Evolutionary conservation across 2,888 invertebrate species (phyloP), one percentile per base, ranked within the genome.

Genomic region (Axea sp.): DNA sequence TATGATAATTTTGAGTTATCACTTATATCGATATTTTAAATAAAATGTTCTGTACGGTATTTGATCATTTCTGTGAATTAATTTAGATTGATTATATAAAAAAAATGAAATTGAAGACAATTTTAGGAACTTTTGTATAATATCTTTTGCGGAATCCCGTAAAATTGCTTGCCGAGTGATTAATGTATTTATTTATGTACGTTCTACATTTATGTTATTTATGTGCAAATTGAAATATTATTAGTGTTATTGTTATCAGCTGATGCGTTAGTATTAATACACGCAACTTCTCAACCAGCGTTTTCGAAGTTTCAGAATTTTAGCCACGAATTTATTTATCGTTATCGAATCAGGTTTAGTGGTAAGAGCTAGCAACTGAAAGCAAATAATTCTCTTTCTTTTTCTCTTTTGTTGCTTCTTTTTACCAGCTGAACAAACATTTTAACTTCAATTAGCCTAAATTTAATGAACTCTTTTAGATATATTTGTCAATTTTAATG

Each of bases 161-260:
- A 17, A 4, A 35, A 24, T 37, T 22, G 15, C 28, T 39, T 30
- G 47, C 37, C 49, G 39, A 49, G 30, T 9, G 30, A 39, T 49
- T 53, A 24, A 11, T 33, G 41, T 62, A 71, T 71, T 64, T 64
- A 71, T 71, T 71, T 64, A 47, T 71, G 37, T 19, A 62, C 62
- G 55, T 49, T 55, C 19, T 47, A 47, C 37, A 64, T 37, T 43
- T 57, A 57, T 12, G 47, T 55, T 72, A 72, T 72, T 72, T 51
- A 72, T 65, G 33, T 51, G 22, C 2, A 64, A 51, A 57, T 31
- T 43, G 15, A 62, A 55, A 62, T 53, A 55, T 47, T 49, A 68
- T 51, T 47, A 62, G 57, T 62, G 71, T 71, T 62, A 60, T 62
- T 62, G 39, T 62, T 47, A 31, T 31, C 26, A 49, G 31, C 24